phyloP scores from a whole-genome alignment of 1,140 invertebrate genomes.

The Drosophila tropicalis region DNA sequence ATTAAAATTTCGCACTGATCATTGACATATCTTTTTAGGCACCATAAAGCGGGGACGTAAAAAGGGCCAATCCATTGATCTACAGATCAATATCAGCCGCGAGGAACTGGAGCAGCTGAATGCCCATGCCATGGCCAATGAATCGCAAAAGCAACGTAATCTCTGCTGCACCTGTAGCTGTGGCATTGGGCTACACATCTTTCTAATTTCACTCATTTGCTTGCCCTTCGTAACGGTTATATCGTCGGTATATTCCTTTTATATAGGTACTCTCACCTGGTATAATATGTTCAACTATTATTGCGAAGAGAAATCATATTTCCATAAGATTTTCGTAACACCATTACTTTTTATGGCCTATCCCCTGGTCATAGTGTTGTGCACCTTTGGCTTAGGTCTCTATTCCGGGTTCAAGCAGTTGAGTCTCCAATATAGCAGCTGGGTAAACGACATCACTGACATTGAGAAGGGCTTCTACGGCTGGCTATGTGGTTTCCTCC shows the following conservation, averaged over 20 bases:
- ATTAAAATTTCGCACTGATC: background rate
- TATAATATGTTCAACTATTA: constrained; percentile 90
- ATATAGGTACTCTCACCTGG: constrained; percentile 90
- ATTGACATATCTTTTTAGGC: constrained; percentile 77
- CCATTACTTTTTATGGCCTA: constrained; percentile 89
- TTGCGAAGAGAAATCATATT: constrained; percentile 87
- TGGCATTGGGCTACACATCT: constrained; percentile 87
- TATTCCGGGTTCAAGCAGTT: constrained; percentile 88
- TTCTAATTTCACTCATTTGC: constrained; percentile 87
- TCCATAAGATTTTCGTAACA: constrained; percentile 86
- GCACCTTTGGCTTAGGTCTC: constrained; percentile 87
- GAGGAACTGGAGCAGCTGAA: constrained; percentile 88
- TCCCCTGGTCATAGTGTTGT: constrained; percentile 88
- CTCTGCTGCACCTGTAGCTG: constrained; percentile 85
- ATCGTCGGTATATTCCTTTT: constrained; percentile 88
- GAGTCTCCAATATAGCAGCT: constrained; percentile 87
- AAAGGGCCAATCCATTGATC: constrained; percentile 89
- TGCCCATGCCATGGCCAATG: constrained; percentile 86
- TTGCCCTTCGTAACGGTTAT: constrained; percentile 87
- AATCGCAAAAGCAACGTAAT: constrained; percentile 85
- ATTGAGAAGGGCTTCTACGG: constrained; percentile 92
- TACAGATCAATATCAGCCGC: constrained; percentile 88
- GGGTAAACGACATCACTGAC: constrained; percentile 89
- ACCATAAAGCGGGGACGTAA: constrained; percentile 90
- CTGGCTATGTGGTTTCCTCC: constrained; percentile 88